Percentiles rank a stretch among this genome's conserved stretches.
Conservation (phyloP, 2,113 vertebrate genomes). For the Phocoena sinus region DNA sequence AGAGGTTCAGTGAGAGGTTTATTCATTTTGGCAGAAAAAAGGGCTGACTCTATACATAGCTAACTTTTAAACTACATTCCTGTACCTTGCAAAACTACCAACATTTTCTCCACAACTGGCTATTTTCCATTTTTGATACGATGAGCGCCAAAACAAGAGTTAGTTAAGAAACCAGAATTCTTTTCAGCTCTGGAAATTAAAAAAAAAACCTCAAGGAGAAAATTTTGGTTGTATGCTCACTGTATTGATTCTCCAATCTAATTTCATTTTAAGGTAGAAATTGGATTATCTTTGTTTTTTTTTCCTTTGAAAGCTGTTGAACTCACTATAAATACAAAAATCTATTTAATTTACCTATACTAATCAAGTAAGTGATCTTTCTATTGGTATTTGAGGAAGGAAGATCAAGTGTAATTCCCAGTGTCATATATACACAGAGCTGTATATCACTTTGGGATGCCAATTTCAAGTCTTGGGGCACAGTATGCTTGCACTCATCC, state of each 20-base stretch:
- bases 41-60: constrained; percentile 54
- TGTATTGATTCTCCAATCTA: neutral
- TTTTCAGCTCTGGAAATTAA: constrained; percentile 22
- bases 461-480: neutral
- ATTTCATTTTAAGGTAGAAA: constrained; percentile 14
- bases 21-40: constrained; percentile 68
- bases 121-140: constrained; percentile 57
- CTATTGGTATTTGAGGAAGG: neutral
- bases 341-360: neutral
- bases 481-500: neutral
- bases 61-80: constrained; percentile 52
- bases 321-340: neutral
- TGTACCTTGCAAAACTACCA: constrained; percentile 49
- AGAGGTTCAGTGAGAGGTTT: constrained; percentile 60
- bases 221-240: neutral
- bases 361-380: neutral
- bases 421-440: neutral
- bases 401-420: constrained; percentile 43
- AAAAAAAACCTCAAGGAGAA: neutral
- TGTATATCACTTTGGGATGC: neutral
- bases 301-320: constrained; percentile 46
- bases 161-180: neutral
- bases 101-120: constrained; percentile 54
- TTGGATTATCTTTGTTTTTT: neutral
- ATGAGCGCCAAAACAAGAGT: constrained; percentile 41